Conservation (phyloP, 37 sponge, comb jelly and placozoan species). For the Ianthella basta region DNA sequence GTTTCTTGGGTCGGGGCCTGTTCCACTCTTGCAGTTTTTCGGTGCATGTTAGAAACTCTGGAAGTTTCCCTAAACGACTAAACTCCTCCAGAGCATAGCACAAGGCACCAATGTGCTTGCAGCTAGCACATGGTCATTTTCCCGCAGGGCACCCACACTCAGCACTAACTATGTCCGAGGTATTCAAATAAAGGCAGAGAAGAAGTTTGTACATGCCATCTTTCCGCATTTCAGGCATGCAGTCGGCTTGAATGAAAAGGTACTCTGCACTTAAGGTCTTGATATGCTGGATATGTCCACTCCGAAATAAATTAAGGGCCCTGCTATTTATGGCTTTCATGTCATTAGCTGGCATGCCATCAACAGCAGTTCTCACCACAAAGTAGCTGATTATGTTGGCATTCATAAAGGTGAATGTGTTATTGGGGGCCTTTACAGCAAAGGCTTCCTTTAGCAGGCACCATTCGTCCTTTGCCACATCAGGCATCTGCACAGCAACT, state of each 20-base stretch:
- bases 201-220: slow-evolving; percentile 32
- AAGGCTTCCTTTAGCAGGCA: slow-evolving; percentile 2
- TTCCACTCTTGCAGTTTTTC: slow-evolving; percentile 48
- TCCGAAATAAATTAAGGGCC: slow-evolving; percentile 41
- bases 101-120: slow-evolving; percentile 62
- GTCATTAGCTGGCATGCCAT: slow-evolving; percentile 35
- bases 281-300: slow-evolving; percentile 54
- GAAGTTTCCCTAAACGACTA: slow-evolving; percentile 21
- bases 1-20: slow-evolving; percentile 27
- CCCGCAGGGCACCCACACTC: slow-evolving; percentile 67
- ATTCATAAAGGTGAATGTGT: slow-evolving; percentile 16
- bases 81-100: slow-evolving; percentile 44
- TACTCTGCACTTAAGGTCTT: background rate
- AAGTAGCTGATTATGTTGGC: slow-evolving; percentile 44
- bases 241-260: slow-evolving; percentile 1
- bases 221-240: slow-evolving; percentile 48
- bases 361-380: slow-evolving; percentile 28
- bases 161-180: slow-evolving; percentile 37
- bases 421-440: background rate
- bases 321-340: slow-evolving; percentile 42
- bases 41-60: slow-evolving; percentile 41
- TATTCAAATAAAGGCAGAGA: background rate
- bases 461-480: slow-evolving; percentile 14
- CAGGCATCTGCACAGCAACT: slow-evolving; percentile 1
- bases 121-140: too few relatives aligned